These are phyloP conservation scores for Conchocele bisecta DNA, from an alignment of 2,888 invertebrate genomes.

Conservation along the genomic window DNA sequence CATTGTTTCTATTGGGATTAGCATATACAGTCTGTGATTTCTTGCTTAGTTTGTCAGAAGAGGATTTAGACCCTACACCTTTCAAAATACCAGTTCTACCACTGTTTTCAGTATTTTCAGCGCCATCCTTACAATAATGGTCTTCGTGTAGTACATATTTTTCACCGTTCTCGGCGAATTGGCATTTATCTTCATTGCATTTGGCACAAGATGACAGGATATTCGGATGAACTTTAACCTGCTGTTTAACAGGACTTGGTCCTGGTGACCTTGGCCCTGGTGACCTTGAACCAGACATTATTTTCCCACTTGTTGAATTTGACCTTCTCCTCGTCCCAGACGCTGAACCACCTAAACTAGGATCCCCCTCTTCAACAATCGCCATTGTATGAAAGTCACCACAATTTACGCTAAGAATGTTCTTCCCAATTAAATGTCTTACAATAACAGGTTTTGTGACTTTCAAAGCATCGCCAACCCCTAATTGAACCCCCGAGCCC, in stretches of 20 bases:
- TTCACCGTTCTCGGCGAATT: slow-evolving; percentile 69
- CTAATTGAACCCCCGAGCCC: slow-evolving; percentile 79
- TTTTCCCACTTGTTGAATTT: too few relatives aligned
- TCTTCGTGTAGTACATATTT: slow-evolving; percentile 68
- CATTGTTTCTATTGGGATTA: not conserved
- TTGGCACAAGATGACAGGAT: slow-evolving; percentile 69
- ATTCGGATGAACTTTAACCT: slow-evolving; percentile 41
- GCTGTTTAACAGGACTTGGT: too few relatives aligned
- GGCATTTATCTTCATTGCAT: slow-evolving; percentile 74
- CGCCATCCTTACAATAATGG: slow-evolving; percentile 60
- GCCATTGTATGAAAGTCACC: slow-evolving; percentile 79
- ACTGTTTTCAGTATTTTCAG: not conserved
- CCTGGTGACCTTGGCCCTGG: too few relatives aligned
- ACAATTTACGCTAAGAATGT: slow-evolving; percentile 75
- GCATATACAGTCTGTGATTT: not conserved
- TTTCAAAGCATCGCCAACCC: slow-evolving; percentile 61
- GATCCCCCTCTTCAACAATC: slow-evolving; percentile 69
- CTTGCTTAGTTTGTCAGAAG: too few relatives aligned
- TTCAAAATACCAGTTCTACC: too few relatives aligned
- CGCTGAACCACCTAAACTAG: too few relatives aligned
- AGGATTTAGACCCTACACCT: too few relatives aligned
- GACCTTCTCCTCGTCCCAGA: too few relatives aligned
- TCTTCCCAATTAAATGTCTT: slow-evolving; percentile 66
- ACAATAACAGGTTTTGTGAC: slow-evolving; percentile 68
- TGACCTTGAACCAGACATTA: too few relatives aligned